Conservation (phyloP, 2,797 vertebrate genomes). For the Poeciliopsis infans region DNA sequence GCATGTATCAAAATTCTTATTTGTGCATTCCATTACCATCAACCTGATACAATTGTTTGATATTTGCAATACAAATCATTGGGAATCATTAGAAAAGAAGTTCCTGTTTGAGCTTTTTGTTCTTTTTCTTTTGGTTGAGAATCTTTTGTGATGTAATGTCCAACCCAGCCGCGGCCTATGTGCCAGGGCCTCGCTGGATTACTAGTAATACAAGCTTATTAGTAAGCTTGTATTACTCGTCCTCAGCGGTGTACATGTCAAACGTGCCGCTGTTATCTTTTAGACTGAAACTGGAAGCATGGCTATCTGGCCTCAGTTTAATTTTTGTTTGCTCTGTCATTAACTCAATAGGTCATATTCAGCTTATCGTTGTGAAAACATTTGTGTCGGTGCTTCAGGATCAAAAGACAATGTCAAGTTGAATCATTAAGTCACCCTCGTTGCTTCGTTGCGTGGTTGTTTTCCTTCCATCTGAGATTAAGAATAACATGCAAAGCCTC, state of each 20-base stretch:
- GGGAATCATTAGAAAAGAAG: background rate
- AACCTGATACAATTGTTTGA: background rate
- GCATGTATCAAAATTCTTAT: background rate
- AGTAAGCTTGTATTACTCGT: slow-evolving; percentile 15
- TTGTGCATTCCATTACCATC: background rate
- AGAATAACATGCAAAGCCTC: background rate
- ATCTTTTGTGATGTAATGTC: slow-evolving; percentile 45
- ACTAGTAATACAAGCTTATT: no score
- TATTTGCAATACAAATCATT: background rate
- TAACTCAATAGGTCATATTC: background rate
- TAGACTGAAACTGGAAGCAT: slow-evolving; percentile 1
- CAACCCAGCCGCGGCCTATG: slow-evolving; percentile 47
- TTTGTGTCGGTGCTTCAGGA: background rate
- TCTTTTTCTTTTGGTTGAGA: background rate
- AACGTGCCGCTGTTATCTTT: slow-evolving; percentile 14
- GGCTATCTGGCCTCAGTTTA: slow-evolving; percentile 8
- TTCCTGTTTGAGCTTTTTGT: background rate
- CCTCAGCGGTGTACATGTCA: slow-evolving; percentile 11
- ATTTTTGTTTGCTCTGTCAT: slow-evolving; percentile 31
- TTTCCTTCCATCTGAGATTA: background rate
- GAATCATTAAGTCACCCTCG: background rate
- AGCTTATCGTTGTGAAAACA: background rate
- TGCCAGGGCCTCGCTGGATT: slow-evolving; percentile 29
- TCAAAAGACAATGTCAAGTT: background rate
- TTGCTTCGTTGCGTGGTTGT: background rate